A percentile compares a stretch with the other conserved stretches of the same genome.
phyloP scores from a whole-genome alignment of 1,140 invertebrate genomes.

The Manduca sexta region DNA sequence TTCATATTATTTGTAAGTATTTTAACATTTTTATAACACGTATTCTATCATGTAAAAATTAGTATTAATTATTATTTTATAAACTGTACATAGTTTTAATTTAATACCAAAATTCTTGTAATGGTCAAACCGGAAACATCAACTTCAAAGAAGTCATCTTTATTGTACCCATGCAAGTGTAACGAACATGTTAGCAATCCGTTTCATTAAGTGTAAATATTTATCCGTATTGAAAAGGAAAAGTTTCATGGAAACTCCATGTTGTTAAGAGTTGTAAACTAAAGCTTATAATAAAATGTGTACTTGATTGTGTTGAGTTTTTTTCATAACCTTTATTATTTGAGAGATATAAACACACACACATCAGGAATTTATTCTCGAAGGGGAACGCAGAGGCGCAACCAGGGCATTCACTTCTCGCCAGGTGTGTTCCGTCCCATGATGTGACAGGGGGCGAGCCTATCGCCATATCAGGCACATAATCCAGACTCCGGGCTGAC shows the following conservation, averaged over 20 bases:
- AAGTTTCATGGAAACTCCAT: conserved; percentile 64
- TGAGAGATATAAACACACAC: no score
- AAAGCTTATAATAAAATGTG: conserved; percentile 60
- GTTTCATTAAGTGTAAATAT: conserved; percentile 35
- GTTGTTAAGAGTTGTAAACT: conserved; percentile 64
- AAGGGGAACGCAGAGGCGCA: no score
- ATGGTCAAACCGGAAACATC: conserved; percentile 29
- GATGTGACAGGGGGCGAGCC: no score
- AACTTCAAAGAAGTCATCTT: conserved; percentile 38
- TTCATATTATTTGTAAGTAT: conserved; percentile 24
- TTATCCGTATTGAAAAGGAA: conserved; percentile 39
- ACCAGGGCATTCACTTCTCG: no score
- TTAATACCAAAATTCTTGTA: conserved; percentile 12
- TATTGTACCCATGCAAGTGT: background rate
- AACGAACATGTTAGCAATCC: no score
- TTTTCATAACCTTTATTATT: background rate
- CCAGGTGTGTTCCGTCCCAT: no score
- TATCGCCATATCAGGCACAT: no score
- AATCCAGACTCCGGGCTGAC: no score
- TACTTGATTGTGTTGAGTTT: conserved; percentile 32
- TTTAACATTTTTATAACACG: conserved; percentile 38
- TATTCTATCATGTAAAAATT: conserved; percentile 42
- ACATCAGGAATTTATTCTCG: no score
- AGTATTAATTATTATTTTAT: conserved; percentile 26
- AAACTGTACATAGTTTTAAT: conserved; percentile 23